Evolutionary conservation across 2,888 invertebrate genomes (phyloP), one percentile per base, ranked within the genome.

Genomic region (Nudaria mundana): DNA sequence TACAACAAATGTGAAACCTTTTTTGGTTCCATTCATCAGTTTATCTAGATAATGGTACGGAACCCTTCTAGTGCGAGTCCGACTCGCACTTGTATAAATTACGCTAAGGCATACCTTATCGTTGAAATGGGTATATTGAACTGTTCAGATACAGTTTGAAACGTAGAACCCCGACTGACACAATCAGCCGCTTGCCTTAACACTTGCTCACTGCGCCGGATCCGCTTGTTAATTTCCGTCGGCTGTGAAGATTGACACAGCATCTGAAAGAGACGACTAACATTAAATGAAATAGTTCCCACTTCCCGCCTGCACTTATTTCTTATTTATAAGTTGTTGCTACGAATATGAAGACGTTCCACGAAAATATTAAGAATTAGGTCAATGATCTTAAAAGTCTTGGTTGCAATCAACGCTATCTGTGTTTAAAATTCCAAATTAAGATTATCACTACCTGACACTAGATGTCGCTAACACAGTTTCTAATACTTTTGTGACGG

Each of bases 61-160:
- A n/a, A n/a, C n/a, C n/a, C n/a, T n/a, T n/a, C n/a, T n/a, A n/a
- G n/a, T n/a, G n/a, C n/a, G n/a, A n/a, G n/a, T n/a, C n/a, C n/a
- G n/a, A n/a, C n/a, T n/a, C n/a, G n/a, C n/a, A n/a, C n/a, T n/a
- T n/a, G n/a, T n/a, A n/a, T n/a, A n/a, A n/a, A n/a, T n/a, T n/a
- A n/a, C n/a, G n/a, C n/a, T 4, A 7, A 10, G 11, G 38, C 70
- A 62, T 30, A 90, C 89, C 91, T 91, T 76, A 96, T 95, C 24
- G 95, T 96, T 18, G 95, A 95, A 52, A 96, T 95, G 43, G 96
- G 96, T 81, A 96, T 95, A 74, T 94, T 94, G 79, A 94, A 96
- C 88, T 94, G 94, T 66, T 95, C 95, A 42, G 95, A 95, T 18
- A 95, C 95, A 1, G 94, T 95, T 81, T 95, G 95, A 89, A 95